Evolutionary conservation across 2,113 vertebrate species (phyloP).

Genomic region (Rostratula benghalensis): DNA sequence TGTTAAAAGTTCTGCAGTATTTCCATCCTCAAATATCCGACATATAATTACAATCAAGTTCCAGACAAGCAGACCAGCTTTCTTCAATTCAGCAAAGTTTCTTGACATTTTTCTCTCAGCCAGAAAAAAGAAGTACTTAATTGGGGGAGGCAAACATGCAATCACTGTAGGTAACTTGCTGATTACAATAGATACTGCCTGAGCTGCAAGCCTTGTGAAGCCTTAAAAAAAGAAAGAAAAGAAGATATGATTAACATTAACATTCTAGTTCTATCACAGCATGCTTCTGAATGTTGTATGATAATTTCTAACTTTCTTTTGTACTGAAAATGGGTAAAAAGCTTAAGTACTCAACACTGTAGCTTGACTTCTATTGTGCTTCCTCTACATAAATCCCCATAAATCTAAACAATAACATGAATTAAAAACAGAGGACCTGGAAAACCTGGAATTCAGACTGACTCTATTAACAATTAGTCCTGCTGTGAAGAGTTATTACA

Average conservation of each 20-base stretch:
- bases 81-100: conserved; percentile 83
- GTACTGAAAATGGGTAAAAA: conserved; percentile 56
- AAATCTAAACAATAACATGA: not conserved
- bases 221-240: conserved; percentile 80
- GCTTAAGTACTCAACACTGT: conserved; percentile 4
- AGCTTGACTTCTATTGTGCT: not conserved
- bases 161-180: conserved; percentile 89
- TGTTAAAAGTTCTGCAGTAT: conserved; percentile 83
- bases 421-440: not conserved
- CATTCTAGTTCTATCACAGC: conserved; percentile 39
- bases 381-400: not conserved
- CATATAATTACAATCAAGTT: conserved; percentile 87
- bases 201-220: conserved; percentile 79
- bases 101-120: conserved; percentile 89
- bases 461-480: not conserved
- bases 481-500: not conserved
- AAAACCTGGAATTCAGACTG: conserved; percentile 18
- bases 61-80: conserved; percentile 88
- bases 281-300: conserved; percentile 47
- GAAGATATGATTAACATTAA: conserved; percentile 74
- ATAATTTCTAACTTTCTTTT: conserved; percentile 61
- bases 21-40: conserved; percentile 86
- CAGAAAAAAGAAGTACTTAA: conserved; percentile 91
- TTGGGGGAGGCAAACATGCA: conserved; percentile 87
- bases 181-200: conserved; percentile 91